Evolutionary conservation across 2,888 invertebrate species (phyloP).

Genomic region (Glaucopsyche alexis): DNA sequence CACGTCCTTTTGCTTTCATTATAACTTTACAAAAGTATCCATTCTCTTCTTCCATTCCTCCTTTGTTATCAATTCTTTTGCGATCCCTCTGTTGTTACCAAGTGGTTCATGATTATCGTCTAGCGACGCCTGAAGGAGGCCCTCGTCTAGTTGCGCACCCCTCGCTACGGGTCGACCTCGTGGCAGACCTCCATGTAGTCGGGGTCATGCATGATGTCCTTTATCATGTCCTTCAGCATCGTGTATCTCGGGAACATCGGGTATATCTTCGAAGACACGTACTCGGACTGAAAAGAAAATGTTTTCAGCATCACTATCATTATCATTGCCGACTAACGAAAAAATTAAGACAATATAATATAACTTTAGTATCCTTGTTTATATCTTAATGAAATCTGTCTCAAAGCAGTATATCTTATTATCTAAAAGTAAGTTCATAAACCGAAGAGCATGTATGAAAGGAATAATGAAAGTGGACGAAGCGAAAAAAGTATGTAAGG

Average conservation of each 20-base stretch:
- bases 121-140: conserved; percentile 72
- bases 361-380: too few species aligned
- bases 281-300: conserved; percentile 84
- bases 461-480: too few species aligned
- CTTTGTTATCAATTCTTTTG: not conserved
- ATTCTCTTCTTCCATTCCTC: too few species aligned
- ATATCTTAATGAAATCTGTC: too few species aligned
- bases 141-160: conserved; percentile 79
- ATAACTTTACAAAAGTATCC: too few species aligned
- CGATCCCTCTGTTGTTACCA: conserved; percentile 19
- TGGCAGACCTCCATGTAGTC: conserved; percentile 98
- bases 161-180: conserved; percentile 88
- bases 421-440: too few species aligned
- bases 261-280: conserved; percentile 94
- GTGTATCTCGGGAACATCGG: conserved; percentile 97
- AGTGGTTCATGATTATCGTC: conserved; percentile 38
- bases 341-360: too few species aligned
- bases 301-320: not conserved
- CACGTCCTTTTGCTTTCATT: too few species aligned
- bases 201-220: conserved; percentile 96
- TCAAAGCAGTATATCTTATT: too few species aligned
- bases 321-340: not conserved
- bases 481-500: too few species aligned
- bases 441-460: too few species aligned
- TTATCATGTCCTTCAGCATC: conserved; percentile 98